Evolutionary conservation across 2,797 vertebrate species (phyloP).

Genomic region (Sebastes flavidus): DNA sequence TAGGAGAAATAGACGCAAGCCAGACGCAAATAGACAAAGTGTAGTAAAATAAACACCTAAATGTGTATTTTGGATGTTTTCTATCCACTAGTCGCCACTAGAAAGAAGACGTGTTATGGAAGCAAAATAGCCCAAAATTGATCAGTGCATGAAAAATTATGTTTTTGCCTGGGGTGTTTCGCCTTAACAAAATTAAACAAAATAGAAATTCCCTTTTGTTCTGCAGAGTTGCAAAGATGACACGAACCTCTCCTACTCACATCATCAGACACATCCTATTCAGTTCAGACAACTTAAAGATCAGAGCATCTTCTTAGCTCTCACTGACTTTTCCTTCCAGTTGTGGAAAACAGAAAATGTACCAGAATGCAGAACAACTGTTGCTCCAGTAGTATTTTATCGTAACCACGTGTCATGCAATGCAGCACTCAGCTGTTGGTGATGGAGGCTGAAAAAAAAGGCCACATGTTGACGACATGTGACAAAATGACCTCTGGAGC

Average conservation of each 20-base stretch:
- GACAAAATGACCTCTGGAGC: conserved; percentile 53
- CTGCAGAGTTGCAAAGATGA: neutral
- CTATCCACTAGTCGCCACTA: neutral
- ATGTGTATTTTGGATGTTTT: neutral
- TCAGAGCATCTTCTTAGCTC: neutral
- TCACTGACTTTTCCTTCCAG: neutral
- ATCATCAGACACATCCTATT: neutral
- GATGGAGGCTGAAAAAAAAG: conserved; percentile 2
- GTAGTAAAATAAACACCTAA: neutral
- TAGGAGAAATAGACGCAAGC: too few species aligned
- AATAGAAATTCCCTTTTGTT: neutral
- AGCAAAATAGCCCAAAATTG: neutral
- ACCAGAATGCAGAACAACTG: neutral
- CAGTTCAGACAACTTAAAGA: neutral
- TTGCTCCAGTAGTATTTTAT: neutral
- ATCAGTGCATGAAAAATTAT: neutral
- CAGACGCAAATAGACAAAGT: neutral
- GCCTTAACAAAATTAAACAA: neutral
- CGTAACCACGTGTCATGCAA: conserved; percentile 5
- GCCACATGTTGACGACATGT: conserved; percentile 61
- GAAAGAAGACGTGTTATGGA: neutral
- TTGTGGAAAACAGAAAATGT: neutral
- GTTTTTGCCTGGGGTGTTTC: neutral
- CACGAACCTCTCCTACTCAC: neutral
- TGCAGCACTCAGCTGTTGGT: neutral